Evolutionary conservation across 1,140 invertebrate species (phyloP), one percentile per base, ranked within the genome.

Genomic region (Saccostrea cuccullata): DNA sequence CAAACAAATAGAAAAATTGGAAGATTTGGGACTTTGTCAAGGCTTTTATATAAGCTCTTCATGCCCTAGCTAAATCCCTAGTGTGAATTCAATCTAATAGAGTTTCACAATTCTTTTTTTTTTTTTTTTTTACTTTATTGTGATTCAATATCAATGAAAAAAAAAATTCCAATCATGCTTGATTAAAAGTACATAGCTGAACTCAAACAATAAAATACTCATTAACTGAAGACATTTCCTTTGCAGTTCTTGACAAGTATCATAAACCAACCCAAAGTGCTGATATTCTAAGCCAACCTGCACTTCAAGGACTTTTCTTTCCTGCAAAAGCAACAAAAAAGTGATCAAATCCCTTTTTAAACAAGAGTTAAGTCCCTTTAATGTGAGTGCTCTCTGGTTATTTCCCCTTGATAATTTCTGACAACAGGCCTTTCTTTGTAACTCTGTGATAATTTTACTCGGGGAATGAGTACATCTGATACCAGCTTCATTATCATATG

Each of bases 291-390:
- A 77, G 23, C n/a, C 13, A 15, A 30, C 26, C 70, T 77, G 70
- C 70, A 15, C 23, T n/a, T 36, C 70, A 77, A 77, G 30, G 70
- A 30, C 23, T 36, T 36, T 36, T 15, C 26, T 77, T 77, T 77
- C 26, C 36, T 30, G 70, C 8, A 77, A 77, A 36, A 77, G 70
- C 30, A 30, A 67, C 60, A 67, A 77, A 77, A 20, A 20, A 64
- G 58, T n/a, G n/a, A 64, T 64, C 26, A 77, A 77, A 77, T 77
- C 70, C 26, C 13, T 26, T 77, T 77, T 30, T 36, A 77, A 40
- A 77, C 23, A 77, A 77, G 70, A 77, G 70, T 77, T 77, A 26
- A 17, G 70, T 77, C 23, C 26, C 70, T 77, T 77, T 77, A 77
- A 77, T 77, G 70, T 77, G 30, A 77, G 70, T 77, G 70, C 12